phyloP scores from a whole-genome alignment of 2,888 invertebrate genomes.

The Pegoplata infirma region DNA sequence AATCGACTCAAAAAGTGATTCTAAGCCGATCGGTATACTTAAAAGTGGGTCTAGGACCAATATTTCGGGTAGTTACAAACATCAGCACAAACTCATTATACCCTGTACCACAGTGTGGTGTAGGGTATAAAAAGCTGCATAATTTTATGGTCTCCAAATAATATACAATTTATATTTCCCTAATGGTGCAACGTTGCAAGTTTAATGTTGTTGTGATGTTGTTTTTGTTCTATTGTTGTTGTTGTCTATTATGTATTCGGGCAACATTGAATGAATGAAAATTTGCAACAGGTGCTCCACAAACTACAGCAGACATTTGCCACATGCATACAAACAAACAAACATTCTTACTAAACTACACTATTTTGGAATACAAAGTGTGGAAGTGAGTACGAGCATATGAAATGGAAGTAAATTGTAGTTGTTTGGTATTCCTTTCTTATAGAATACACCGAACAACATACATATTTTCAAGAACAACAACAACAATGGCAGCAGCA shows the following conservation, averaged over 20 bases:
- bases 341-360: no score
- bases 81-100: no score
- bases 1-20: no score
- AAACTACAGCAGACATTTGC: background rate
- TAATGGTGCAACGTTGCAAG: constrained; percentile 31
- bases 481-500: no score
- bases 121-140: no score
- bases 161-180: constrained; percentile 50
- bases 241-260: constrained; percentile 47
- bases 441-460: background rate
- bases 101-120: no score
- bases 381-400: background rate
- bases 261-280: constrained; percentile 56
- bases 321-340: constrained; percentile 4
- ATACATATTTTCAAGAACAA: constrained; percentile 5
- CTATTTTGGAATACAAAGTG: background rate
- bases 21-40: no score
- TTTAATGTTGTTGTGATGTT: constrained; percentile 21
- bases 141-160: constrained; percentile 49
- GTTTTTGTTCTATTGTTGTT: constrained; percentile 24
- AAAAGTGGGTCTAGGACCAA: no score
- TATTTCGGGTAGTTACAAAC: no score
- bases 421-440: background rate
- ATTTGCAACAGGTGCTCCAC: constrained; percentile 61
- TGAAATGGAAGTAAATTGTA: background rate